Evolutionary conservation across 1,140 invertebrate species (phyloP), one percentile per base, ranked within the genome.

Genomic region (Andricus grossulariae): DNA sequence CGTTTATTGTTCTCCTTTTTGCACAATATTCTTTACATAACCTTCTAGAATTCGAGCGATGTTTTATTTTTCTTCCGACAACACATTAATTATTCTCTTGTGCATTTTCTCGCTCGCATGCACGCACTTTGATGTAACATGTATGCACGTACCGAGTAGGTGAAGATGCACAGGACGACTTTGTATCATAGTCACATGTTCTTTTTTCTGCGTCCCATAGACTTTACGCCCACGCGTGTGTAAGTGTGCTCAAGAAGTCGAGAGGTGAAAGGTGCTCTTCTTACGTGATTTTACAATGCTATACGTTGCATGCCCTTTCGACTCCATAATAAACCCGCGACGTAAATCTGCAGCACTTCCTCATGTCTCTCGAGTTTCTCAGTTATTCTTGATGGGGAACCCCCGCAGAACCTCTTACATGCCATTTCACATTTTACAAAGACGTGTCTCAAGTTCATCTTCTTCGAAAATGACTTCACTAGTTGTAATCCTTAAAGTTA

Each of bases 271-370:
- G 85, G 85, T 88, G 84, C 86, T 89, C 86, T 85, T 88, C 86
- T 89, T 88, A 89, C 85, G 88, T 88, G 88, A 89, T 85, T 88
- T 82, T 85, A 87, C 83, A 87, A 86, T 87, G 82, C 82, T 74
- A 78, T 60, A 51, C 71, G 25, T 32, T 45, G 74, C 49, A 76
- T 88, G 86, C 83, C 85, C 86, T 87, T 87, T 88, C 81, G 76
- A 76, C 60, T 74, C 72, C 78, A 45, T 45, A 84, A 84, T 84
- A 84, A 82, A 85, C 77, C 60, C 73, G 51, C 71, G 32, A 55
- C 55, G 55, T 57, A 74, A 74, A 55, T 60, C 72, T 19, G 60
- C 51, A 66, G 32, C 25, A 55, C 81, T 84, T 85, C 86, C 79
- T 86, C 78, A 73, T 83, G 54, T 73, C 72, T 52, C 55, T 76